These are phyloP conservation scores for Cyclophora punctaria DNA, from an alignment of 2,888 invertebrate genomes.

Conservation along the genomic window DNA sequence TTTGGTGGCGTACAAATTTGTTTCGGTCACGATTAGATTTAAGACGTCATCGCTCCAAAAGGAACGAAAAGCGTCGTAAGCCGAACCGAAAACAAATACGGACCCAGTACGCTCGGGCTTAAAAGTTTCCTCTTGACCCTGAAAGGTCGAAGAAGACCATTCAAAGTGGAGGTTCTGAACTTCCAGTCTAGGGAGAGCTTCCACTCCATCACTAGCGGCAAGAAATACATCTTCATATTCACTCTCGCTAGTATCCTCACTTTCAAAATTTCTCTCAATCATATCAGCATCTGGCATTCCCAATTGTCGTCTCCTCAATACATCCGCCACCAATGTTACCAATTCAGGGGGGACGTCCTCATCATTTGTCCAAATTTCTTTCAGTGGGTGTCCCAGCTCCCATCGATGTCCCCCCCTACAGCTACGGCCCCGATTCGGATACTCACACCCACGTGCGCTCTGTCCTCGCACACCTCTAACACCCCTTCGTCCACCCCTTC, in stretches of 20 bases:
- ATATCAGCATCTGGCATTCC: conserved; percentile 2
- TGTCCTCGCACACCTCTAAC: conserved; percentile 1
- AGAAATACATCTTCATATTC: not conserved
- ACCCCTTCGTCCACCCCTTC: not conserved
- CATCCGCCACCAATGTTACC: conserved; percentile 1
- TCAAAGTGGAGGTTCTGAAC: too few relatives aligned
- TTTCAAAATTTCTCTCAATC: conserved; percentile 1
- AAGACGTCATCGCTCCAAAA: too few relatives aligned
- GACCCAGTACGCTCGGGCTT: too few relatives aligned
- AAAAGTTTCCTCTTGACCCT: too few relatives aligned
- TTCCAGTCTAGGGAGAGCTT: too few relatives aligned
- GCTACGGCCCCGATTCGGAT: not conserved
- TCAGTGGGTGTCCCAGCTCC: conserved; percentile 6
- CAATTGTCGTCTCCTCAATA: conserved; percentile 4
- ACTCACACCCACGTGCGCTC: conserved; percentile 1
- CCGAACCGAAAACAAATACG: too few relatives aligned
- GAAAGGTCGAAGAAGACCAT: too few relatives aligned
- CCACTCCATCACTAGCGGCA: too few relatives aligned
- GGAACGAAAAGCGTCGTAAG: too few relatives aligned
- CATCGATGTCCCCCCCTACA: conserved; percentile 1
- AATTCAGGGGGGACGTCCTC: too few relatives aligned
- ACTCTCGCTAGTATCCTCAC: conserved; percentile 1
- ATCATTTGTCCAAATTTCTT: not conserved
- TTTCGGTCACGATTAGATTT: too few relatives aligned
- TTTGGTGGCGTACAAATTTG: too few relatives aligned